A percentile compares a stretch with the other conserved stretches of the same genome.
Conservation (phyloP, 2,797 vertebrate genomes). For the Harpia harpyja region DNA sequence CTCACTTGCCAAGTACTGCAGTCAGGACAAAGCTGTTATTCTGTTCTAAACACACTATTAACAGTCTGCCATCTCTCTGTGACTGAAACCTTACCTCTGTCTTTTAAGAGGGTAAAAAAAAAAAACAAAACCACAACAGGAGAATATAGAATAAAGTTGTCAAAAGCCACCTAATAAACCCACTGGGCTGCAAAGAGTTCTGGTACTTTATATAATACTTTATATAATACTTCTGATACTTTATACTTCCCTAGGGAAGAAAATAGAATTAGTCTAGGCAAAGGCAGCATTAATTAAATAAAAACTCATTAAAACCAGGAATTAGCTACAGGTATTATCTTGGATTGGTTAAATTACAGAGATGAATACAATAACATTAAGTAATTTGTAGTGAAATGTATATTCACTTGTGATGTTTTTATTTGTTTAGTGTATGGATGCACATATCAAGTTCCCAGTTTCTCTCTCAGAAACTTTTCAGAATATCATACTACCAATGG, state of each 20-base stretch:
- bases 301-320: not conserved
- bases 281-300: not conserved
- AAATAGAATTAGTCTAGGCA: not conserved
- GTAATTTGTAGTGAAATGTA: not conserved
- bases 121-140: rapidly evolving
- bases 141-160: not conserved
- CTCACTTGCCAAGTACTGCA: not conserved
- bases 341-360: not conserved
- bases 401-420: not conserved
- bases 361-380: not conserved
- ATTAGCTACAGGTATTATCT: not conserved
- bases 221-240: not conserved
- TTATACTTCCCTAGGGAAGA: not conserved
- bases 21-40: not conserved
- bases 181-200: not conserved
- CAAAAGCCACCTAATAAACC: not conserved
- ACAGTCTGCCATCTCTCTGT: not conserved
- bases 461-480: not conserved
- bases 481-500: not conserved
- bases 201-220: not conserved
- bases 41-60: not conserved
- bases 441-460: not conserved
- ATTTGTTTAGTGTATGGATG: not conserved
- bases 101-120: not conserved
- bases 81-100: not conserved